Conservation (phyloP, 2,888 invertebrate species). For the Pilophorus perplexus region DNA sequence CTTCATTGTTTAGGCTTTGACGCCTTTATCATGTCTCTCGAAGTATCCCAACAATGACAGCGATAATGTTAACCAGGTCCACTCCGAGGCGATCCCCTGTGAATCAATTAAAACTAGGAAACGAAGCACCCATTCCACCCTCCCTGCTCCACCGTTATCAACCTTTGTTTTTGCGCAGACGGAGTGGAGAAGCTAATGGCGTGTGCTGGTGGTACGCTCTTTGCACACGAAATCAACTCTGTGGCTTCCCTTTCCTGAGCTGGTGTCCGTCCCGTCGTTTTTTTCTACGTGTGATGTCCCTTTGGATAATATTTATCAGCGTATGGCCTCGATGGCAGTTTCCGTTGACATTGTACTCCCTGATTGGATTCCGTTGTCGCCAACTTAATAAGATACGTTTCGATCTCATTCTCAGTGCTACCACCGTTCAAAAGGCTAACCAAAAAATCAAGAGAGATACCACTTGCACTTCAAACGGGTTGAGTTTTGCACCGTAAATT, state of each 20-base stretch:
- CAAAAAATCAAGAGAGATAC: too few relatives aligned
- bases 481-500: too few relatives aligned
- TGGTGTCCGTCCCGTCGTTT: not conserved
- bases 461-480: too few relatives aligned
- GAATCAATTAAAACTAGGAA: conserved; percentile 30
- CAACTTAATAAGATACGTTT: too few relatives aligned
- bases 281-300: not conserved
- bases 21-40: too few relatives aligned
- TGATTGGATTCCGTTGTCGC: too few relatives aligned
- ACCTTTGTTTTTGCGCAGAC: not conserved
- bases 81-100: not conserved
- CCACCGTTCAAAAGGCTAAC: too few relatives aligned
- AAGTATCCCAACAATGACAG: too few relatives aligned
- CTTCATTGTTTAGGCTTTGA: too few relatives aligned
- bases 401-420: too few relatives aligned
- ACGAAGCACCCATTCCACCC: conserved; percentile 2
- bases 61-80: too few relatives aligned
- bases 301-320: not conserved
- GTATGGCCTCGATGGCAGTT: not conserved
- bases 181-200: conserved; percentile 18
- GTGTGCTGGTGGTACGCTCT: conserved; percentile 12
- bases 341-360: not conserved
- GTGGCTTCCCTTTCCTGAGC: conserved; percentile 12
- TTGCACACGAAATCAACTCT: conserved; percentile 26
- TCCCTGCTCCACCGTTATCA: conserved; percentile 13